Evolutionary conservation across 2,888 invertebrate genomes (phyloP), one percentile per base, ranked within the genome.

Genomic region (Acleris emargana): DNA sequence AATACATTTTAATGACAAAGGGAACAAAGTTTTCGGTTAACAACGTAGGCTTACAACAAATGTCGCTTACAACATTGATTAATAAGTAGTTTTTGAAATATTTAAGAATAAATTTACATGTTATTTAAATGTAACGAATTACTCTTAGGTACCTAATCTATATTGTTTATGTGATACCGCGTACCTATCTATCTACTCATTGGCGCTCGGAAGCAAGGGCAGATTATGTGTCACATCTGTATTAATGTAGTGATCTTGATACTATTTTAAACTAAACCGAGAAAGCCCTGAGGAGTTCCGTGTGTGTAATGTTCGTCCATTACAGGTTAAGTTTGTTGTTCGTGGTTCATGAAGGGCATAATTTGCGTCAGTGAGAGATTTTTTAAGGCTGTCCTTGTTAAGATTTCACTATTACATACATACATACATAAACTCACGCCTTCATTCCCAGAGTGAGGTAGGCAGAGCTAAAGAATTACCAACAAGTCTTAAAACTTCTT

Each of bases 141-240:
- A 13, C 13, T 38, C 3, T n/a, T n/a, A n/a, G n/a, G 32, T 6
- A 28, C 1, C 9, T 43, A n/a, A 62, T 57, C 25, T 42, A 51
- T 32, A 32, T 9, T 54, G 42, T 28, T 59, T 47, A 42, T 49
- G 38, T 11, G 16, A 38, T 54, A 25, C 47, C 49, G 16, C 45
- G n/a, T 51, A 43, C 22, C 58, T 64, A 59, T 59, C 50, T 59
- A n/a, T n/a, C n/a, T n/a, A n/a, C n/a, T n/a, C n/a, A n/a, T n/a
- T n/a, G n/a, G 42, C 64, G 64, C 6, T 62, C 52, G 6, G 13
- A 58, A 43, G 64, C 64, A 50, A 64, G 64, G 59, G 64, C 64
- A 64, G 59, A 55, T 49, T 57, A 18, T 55, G 58, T 60, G 64
- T 59, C 64, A 59, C 50, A 42, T 59, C 58, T 20, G 54, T 45